Base-by-base conservation (phyloP, 2,888 invertebrate genomes). In the Lordiphosa fenestrarum region DNA sequence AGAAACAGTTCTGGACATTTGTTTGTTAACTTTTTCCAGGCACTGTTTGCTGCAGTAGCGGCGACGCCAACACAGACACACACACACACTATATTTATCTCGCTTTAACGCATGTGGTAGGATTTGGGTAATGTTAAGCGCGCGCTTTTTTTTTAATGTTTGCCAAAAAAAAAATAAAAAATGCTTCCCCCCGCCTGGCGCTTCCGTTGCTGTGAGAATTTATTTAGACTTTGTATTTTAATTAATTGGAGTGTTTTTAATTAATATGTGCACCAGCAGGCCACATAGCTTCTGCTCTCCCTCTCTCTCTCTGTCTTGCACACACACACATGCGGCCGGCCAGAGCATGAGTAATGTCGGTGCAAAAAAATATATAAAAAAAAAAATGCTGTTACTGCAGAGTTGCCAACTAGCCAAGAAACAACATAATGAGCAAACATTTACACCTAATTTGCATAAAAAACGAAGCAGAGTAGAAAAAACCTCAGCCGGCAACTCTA, bases 221-320 rank as follows among this genome's bases (percentile, higher is more conserved):
- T 30, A 55, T 53, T 52, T 25, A 25, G 7, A 7, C 25, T 7
- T 25, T 25, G 6, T 7, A 54, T 82, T 83, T 63, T 56, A 80
- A 80, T 85, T 84, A 76, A 82, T 84, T 81, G 62, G 67, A 84
- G 82, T 73, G 78, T 85, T 82, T 75, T 85, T 80, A 83, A 85
- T 77, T 80, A 83, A 83, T 75, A 30, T 30, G 30, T 30, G 30
- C 30, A 30, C 9, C 6, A 30, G 30, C 30, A 30, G 30, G 7
- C 9, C 6, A 7, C 30, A 25, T 6, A 25, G 25, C 6, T 3
- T 6, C 25, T 25, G 2, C 30, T 9, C 30, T 30, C 30, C 6
- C 30, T 30, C 9, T 30, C 30, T 30, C 40, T 54, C 62, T 56
- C 63, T 67, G 42, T 42, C 62, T 55, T 70, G 71, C 69, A 63